Percentiles rank a stretch among this genome's conserved stretches.
Conservation (phyloP, 2,797 vertebrate genomes). For the Alca torda region DNA sequence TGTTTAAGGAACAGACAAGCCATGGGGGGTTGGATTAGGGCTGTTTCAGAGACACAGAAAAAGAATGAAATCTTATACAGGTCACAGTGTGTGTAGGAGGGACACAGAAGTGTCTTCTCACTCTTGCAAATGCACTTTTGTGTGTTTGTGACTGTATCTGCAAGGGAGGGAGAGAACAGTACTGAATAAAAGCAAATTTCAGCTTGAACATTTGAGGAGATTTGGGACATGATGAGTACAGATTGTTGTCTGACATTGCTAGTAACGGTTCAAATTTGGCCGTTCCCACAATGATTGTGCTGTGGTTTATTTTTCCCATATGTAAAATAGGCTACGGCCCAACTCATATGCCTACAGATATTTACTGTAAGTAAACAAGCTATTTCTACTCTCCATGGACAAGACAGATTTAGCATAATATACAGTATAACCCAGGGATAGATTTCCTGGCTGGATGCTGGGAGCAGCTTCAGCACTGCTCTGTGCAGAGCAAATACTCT, state of each 20-base stretch:
- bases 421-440: background rate
- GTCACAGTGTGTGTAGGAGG: background rate
- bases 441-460: background rate
- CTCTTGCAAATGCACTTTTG: background rate
- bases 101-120: background rate
- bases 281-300: background rate
- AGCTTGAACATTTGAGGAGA: background rate
- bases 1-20: background rate
- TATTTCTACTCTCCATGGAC: background rate
- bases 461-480: background rate
- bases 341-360: constrained; percentile 11
- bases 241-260: background rate
- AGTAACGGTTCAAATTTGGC: background rate
- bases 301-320: constrained; percentile 7
- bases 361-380: constrained; percentile 16
- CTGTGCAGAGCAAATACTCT: background rate
- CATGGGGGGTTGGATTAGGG: background rate
- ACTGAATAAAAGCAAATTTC: background rate
- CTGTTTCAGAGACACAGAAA: background rate
- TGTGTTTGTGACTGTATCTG: background rate
- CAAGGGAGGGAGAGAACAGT: background rate
- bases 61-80: background rate
- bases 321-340: background rate
- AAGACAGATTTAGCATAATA: background rate
- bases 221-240: background rate